Evolutionary conservation across 2,888 invertebrate species (phyloP), one percentile per base, ranked within the genome.

Genomic region (Homarus gammarus): DNA sequence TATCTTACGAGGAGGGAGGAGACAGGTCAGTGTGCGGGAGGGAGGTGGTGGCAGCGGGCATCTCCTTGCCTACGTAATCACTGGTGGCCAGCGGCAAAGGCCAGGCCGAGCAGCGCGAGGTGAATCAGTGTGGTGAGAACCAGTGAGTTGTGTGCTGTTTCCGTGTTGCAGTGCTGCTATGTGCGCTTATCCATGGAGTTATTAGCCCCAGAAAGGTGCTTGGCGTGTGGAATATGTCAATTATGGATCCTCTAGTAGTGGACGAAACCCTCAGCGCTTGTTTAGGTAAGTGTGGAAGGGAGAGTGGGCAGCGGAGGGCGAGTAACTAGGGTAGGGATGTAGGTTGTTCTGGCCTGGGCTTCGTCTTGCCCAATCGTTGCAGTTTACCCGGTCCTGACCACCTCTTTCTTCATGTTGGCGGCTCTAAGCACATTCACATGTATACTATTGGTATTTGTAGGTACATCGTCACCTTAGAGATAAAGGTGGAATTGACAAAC

Each of bases 191-290:
- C 73, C 73, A 87, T 87, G 87, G 87, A 87, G 87, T 83, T 82
- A 40, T 36, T 87, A 82, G 75, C 44, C 64, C 75, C 75, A n/a
- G 31, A n/a, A 70, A 49, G 56, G 22, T 40, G 40, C 33, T 56
- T 64, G 64, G 75, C 38, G 82, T 36, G 81, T 82, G 87, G 82
- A 87, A 82, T 75, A 87, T 82, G 82, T 87, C 87, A 44, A 82
- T 81, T 82, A 90, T 90, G 89, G 89, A 90, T 85, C 82, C 89
- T 81, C 51, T 90, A 82, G 85, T 85, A 15, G 85, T 85, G 64
- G 89, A 90, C 75, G 89, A 90, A 44, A 82, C 89, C n/a, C 81
- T 90, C 68, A 82, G 81, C 38, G 79, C 79, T 44, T 85, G 79
- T 75, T 72, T 90, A 31, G 85, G 89, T 90, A 72, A 85, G 89